Evolutionary conservation across 2,113 vertebrate species (phyloP), one percentile per base, ranked within the genome.

Genomic region (Coreoperca whiteheadi): DNA sequence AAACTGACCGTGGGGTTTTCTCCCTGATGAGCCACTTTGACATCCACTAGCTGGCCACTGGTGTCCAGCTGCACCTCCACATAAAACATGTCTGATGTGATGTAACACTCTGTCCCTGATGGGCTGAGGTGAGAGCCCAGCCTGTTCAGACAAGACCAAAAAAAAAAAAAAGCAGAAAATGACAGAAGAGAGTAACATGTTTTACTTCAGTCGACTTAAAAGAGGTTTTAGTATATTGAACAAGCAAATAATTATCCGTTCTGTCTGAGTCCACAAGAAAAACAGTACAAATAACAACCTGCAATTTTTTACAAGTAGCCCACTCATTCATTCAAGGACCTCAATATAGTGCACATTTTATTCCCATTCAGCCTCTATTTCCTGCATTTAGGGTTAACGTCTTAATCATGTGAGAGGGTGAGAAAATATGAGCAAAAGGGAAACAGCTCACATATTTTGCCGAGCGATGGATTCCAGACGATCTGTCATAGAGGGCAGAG

Each of bases 51-150:
- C 94, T 98, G 97, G 60, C 98, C 98, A 37, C 90, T 82, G 37
- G 95, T 92, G 92, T 99, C 98, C 88, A 99, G 91, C 94, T 99
- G 98, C 67, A 99, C 98, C 84, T 99, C 98, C 89, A 99, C 97
- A n/a, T 99, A 99, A 90, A 99, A 99, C 97, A 99, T 97, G 93
- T 99, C 98, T 0, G 97, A 98, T 48, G 97, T 99, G 95, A 99
- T 99, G 96, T 99, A 99, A 82, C 98, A 99, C 92, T 99, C 98
- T 11, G 98, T 99, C 86, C 97, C 97, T 16, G 97, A 97, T 6
- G 97, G 96, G 53, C 98, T 99, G 88, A 99, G 96, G 91, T 99
- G 98, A 81, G 98, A 99, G 11, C 97, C 96, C 51, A 99, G 95
- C 95, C 98, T 99, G 68, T 0, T 23, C 2, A 87, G 34, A 76